Evolutionary conservation across 2,888 invertebrate species (phyloP), one percentile per base, ranked within the genome.

Genomic region (Pristionchus fissidentatus): DNA sequence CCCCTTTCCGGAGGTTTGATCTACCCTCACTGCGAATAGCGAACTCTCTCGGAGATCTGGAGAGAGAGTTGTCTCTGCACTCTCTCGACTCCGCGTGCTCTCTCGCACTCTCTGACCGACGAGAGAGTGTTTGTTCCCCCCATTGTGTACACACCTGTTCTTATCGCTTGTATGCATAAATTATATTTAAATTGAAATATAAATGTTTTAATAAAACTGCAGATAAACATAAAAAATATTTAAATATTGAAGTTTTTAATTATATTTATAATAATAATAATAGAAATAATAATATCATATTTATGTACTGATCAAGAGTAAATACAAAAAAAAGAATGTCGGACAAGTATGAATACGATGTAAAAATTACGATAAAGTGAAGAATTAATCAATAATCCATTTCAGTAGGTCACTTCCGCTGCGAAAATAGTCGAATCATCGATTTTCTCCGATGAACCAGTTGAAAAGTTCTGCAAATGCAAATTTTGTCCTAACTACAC

Each of bases 81-180:
- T 70, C 70, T 70, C 70, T 70, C 70, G 8, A 38, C 43, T 43
- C 32, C 43, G n/a, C 38, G 70, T 70, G 70, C 70, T 38, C 70
- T 70, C 70, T 70, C 70, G 41, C n/a, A 22, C 43, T 70, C 70
- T 70, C 70, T 70, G n/a, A 70, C 70, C 3, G 7, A 43, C 22
- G 29, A 41, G 70, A 43, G 38, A n/a, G 22, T 22, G 38, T 29
- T 57, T 22, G 57, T 57, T 66, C 70, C n/a, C 55, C 22, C 26
- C 43, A 41, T 38, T 66, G 41, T 70, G 70, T 70, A 70, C 70
- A 41, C 41, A n/a, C n/a, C n/a, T 41, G 38, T 41, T 32, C 60
- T 60, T 32, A 32, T 70, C 70, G 70, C 70, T 70, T 70, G 32
- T 32, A 41, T 70, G 26, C 70, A 41, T 26, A n/a, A 70, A 70